Conservation (phyloP, 2,113 vertebrate genomes). For the Excalfactoria chinensis region DNA sequence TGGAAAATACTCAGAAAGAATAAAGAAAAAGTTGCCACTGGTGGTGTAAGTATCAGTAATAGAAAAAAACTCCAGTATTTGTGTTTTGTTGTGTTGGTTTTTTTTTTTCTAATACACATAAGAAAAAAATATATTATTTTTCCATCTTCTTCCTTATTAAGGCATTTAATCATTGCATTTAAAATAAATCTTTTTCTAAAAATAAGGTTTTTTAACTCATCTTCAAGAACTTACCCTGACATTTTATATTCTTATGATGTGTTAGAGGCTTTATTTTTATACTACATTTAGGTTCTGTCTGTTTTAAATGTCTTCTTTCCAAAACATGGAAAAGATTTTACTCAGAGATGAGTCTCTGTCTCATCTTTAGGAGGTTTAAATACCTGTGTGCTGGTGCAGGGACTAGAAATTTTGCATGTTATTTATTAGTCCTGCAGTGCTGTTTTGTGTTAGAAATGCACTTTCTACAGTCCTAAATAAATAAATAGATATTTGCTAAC, state of each 20-base stretch:
- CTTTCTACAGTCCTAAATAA: background rate
- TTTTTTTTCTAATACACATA: background rate
- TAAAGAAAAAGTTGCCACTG: conserved; percentile 64
- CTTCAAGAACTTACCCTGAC: background rate
- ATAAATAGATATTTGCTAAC: background rate
- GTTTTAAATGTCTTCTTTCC: too few species aligned
- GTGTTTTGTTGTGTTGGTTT: background rate
- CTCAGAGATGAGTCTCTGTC: background rate
- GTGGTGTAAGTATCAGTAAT: conserved; percentile 39
- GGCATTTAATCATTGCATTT: background rate
- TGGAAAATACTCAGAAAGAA: conserved; percentile 21
- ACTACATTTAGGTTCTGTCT: background rate
- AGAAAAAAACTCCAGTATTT: background rate
- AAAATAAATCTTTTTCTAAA: background rate
- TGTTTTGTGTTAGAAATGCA: background rate
- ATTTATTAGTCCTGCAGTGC: background rate
- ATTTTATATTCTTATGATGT: background rate
- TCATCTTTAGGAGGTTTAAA: background rate
- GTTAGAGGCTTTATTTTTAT: background rate
- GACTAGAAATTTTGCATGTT: background rate
- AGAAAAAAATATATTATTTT: background rate
- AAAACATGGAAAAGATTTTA: too few species aligned
- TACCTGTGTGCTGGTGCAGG: background rate
- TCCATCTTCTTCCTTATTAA: background rate
- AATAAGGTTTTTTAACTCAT: background rate